Evolutionary conservation across 2,797 vertebrate genomes (phyloP), one percentile per base, ranked within the genome.

Genomic region (Parotocinclus haroldoi): DNA sequence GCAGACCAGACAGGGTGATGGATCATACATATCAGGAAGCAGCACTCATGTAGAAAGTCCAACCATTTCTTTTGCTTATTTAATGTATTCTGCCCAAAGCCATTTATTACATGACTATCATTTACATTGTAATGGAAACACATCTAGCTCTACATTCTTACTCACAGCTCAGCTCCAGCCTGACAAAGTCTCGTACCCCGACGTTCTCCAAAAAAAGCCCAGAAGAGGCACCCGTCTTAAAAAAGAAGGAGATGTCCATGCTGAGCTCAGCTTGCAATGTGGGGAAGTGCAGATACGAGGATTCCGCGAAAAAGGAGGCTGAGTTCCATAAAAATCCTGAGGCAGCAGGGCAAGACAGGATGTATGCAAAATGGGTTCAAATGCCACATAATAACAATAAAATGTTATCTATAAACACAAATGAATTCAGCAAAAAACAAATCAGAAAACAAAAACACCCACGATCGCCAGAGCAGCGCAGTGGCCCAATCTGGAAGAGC

Each of bases 401-500:
- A 71, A 72, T 56, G 16, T 44, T 55, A 45, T 48, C 56, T 62
- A 50, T 18, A 69, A 73, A 71, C 16, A 64, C 61, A 75, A 75
- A 73, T 68, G 1, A 53, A 58, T 75, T 73, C 60, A 55, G 27
- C 11, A 58, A 27, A 19, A 50, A 7, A 10, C 53, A 50, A 68
- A 62, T 66, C 46, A 37, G 45, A 59, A 71, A 75, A 75, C 54
- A 77, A 59, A 72, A 74, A 87, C 88, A 93, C 93, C 91, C 85
- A 94, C 93, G 86, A 87, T 94, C 87, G 68, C 93, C 93, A 88
- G 92, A 89, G 85, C 93, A 94, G 86, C 88, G 91, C 71, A 94
- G 84, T 56, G 90, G 90, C 52, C 93, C 93, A 49, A 94, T 89
- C 87, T 85, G 90, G 89, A 91, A 93, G 48, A 87, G 83, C 48